Percentiles rank a stretch among this genome's conserved stretches.
phyloP scores from a whole-genome alignment of 2,113 vertebrate species.

The Electrona antarctica region DNA sequence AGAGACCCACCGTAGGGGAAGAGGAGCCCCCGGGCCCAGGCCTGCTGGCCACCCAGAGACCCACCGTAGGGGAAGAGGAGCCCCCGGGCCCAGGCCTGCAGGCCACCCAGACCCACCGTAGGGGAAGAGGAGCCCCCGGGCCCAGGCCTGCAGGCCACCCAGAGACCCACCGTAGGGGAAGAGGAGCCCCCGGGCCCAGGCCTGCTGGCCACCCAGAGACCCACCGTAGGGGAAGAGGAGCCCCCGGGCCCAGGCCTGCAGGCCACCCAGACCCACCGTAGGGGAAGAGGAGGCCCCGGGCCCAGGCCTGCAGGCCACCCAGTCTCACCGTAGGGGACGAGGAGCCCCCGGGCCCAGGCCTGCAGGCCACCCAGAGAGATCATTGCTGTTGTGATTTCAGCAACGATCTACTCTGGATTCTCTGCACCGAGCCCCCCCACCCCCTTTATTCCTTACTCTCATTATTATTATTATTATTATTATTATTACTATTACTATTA shows the following conservation, averaged over 20 bases:
- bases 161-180: slow-evolving; percentile 19
- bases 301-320: slow-evolving; percentile 15
- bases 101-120: slow-evolving; percentile 22
- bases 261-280: slow-evolving; percentile 22
- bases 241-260: slow-evolving; percentile 12
- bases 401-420: too few species aligned
- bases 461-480: too few species aligned
- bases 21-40: slow-evolving; percentile 20
- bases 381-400: too few species aligned
- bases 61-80: slow-evolving; percentile 4
- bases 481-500: too few species aligned
- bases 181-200: slow-evolving; percentile 20
- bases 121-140: slow-evolving; percentile 3
- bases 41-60: slow-evolving; percentile 18
- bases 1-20: slow-evolving; percentile 19
- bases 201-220: slow-evolving; percentile 18
- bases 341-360: slow-evolving; percentile 16
- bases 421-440: too few species aligned
- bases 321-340: neutral
- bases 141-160: slow-evolving; percentile 15
- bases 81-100: slow-evolving; percentile 12
- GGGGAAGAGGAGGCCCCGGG: slow-evolving; percentile 3
- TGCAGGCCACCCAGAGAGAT: too few species aligned
- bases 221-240: slow-evolving; percentile 4
- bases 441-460: too few species aligned